Conservation (phyloP, 2,888 invertebrate genomes). For the Tetranychus truncatus region DNA sequence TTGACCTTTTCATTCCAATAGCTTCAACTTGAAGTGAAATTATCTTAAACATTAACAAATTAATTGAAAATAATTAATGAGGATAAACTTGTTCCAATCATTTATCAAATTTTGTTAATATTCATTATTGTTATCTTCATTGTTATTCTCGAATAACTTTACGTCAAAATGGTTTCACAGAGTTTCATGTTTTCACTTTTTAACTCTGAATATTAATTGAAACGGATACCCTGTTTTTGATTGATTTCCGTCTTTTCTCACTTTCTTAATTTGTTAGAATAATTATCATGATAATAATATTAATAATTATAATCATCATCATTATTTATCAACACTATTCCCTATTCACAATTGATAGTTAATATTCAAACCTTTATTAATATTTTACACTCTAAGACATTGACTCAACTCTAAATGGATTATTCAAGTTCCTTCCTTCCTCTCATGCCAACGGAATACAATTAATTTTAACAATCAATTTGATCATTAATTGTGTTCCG, state of each 20-base stretch:
- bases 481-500: background rate
- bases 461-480: background rate
- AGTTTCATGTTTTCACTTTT: background rate
- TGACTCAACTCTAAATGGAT: background rate
- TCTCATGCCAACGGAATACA: no score
- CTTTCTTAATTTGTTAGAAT: background rate
- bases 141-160: no score
- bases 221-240: background rate
- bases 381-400: background rate
- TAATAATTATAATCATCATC: background rate
- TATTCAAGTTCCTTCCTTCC: background rate
- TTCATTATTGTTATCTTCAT: no score
- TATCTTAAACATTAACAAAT: no score
- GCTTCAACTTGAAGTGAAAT: no score
- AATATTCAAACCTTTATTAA: background rate
- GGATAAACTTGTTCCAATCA: no score
- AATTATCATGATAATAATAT: background rate
- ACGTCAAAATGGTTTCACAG: background rate
- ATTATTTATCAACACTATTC: background rate
- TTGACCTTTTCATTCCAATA: no score
- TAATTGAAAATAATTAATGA: no score
- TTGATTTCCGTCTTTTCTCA: background rate
- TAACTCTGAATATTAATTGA: background rate
- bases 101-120: no score
- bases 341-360: background rate